Conservation (phyloP, 2,113 vertebrate genomes). For the Boleophthalmus pectinirostris region DNA sequence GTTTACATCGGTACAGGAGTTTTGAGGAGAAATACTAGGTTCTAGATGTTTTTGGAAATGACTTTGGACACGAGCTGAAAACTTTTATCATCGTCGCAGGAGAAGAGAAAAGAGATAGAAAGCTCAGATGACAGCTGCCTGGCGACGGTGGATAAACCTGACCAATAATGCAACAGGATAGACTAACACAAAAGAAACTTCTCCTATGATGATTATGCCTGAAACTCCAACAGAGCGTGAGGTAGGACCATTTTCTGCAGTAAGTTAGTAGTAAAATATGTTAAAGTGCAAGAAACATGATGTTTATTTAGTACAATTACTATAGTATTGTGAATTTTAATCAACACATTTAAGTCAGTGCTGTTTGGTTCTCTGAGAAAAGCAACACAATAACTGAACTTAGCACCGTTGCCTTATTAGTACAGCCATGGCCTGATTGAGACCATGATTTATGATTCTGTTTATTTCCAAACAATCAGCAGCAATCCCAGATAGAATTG, state of each 20-base stretch:
- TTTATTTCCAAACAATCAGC: conserved; percentile 1
- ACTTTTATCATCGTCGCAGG: conserved; percentile 68
- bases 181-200: conserved; percentile 22
- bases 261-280: too few species aligned
- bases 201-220: conserved; percentile 61
- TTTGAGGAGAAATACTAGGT: not conserved
- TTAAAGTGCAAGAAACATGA: too few species aligned
- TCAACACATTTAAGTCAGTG: too few species aligned
- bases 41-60: conserved; percentile 10
- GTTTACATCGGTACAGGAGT: not conserved
- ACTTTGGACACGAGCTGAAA: conserved; percentile 23
- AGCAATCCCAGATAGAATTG: conserved; percentile 26
- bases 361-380: too few species aligned
- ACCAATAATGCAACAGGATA: conserved; percentile 30
- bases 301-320: too few species aligned
- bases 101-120: conserved; percentile 68
- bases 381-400: too few species aligned
- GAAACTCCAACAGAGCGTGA: conserved; percentile 51
- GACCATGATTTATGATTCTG: too few species aligned
- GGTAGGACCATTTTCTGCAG: conserved; percentile 59
- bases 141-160: conserved; percentile 38
- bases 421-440: conserved; percentile 37
- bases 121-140: conserved; percentile 59
- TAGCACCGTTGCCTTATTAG: not conserved
- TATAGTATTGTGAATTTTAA: too few species aligned